Evolutionary conservation across 2,113 vertebrate species (phyloP).

Genomic region (Columba janthina): DNA sequence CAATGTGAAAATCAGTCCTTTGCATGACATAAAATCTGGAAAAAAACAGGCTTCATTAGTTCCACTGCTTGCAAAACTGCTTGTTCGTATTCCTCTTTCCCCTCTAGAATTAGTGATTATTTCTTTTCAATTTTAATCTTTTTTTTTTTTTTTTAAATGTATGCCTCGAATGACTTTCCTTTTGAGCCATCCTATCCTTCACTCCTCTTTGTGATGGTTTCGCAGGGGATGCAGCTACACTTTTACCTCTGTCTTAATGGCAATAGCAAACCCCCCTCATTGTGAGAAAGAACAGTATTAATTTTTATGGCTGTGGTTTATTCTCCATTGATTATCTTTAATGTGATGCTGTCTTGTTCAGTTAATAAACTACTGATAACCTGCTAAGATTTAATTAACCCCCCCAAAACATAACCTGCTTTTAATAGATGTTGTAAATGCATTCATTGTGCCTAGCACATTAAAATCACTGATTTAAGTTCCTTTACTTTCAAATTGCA

Average conservation of each 20-base stretch:
- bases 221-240: rapidly evolving
- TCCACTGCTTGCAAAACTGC: background rate
- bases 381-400: slow-evolving; percentile 36
- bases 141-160: background rate
- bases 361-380: slow-evolving; percentile 33
- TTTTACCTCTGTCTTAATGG: background rate
- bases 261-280: background rate
- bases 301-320: slow-evolving; percentile 45
- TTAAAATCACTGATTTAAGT: slow-evolving; percentile 22
- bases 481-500: background rate
- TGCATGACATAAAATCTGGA: slow-evolving; percentile 33
- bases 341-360: slow-evolving; percentile 46
- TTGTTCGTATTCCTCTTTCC: background rate
- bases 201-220: background rate
- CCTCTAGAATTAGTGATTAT: slow-evolving; percentile 17
- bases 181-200: background rate
- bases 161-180: background rate
- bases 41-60: slow-evolving; percentile 45
- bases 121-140: background rate
- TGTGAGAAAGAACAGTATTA: background rate
- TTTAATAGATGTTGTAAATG: slow-evolving; percentile 51
- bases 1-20: slow-evolving; percentile 10
- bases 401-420: slow-evolving; percentile 10
- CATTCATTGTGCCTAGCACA: background rate
- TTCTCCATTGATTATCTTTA: slow-evolving; percentile 59